A percentile compares a stretch with the other conserved stretches of the same genome.
phyloP scores from a whole-genome alignment of 37 sponge, comb jelly and placozoan genomes.

The Lycopodina hypogea region DNA sequence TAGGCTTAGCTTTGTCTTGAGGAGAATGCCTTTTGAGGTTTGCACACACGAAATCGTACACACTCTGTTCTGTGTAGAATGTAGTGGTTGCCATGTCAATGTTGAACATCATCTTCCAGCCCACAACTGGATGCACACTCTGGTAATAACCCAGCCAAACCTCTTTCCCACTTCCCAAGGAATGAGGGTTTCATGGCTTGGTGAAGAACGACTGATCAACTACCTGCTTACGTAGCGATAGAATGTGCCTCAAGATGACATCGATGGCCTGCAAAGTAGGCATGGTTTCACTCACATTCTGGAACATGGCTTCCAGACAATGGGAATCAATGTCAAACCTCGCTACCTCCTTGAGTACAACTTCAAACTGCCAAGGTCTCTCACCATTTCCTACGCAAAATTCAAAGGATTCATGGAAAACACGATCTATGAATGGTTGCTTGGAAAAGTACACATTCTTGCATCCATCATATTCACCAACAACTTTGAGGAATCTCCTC shows the following conservation, averaged over 20 bases:
- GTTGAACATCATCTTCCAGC: too few species aligned
- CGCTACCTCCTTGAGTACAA: neutral
- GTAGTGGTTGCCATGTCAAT: conserved; percentile 70
- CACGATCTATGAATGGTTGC: neutral
- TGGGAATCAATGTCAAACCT: conserved; percentile 1
- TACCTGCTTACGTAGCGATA: too few species aligned
- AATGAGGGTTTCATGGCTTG: neutral
- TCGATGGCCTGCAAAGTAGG: too few species aligned
- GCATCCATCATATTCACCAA: neutral
- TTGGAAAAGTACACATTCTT: neutral
- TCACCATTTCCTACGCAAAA: too few species aligned
- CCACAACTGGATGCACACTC: conserved; percentile 47
- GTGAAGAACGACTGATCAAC: conserved; percentile 59
- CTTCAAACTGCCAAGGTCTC: neutral
- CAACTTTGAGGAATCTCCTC: too few species aligned
- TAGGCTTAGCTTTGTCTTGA: conserved; percentile 6
- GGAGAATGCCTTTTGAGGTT: conserved; percentile 11
- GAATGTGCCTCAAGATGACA: conserved; percentile 30
- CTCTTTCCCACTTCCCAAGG: conserved; percentile 72
- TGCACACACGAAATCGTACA: conserved; percentile 67
- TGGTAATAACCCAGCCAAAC: conserved; percentile 57
- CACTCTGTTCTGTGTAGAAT: conserved; percentile 82
- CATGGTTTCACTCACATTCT: neutral
- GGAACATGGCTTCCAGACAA: neutral
- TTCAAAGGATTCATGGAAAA: too few species aligned